A percentile compares a stretch with the other conserved stretches of the same genome.
phyloP scores from a whole-genome alignment of 2,888 invertebrate genomes.

The Tubulanus polymorphus region DNA sequence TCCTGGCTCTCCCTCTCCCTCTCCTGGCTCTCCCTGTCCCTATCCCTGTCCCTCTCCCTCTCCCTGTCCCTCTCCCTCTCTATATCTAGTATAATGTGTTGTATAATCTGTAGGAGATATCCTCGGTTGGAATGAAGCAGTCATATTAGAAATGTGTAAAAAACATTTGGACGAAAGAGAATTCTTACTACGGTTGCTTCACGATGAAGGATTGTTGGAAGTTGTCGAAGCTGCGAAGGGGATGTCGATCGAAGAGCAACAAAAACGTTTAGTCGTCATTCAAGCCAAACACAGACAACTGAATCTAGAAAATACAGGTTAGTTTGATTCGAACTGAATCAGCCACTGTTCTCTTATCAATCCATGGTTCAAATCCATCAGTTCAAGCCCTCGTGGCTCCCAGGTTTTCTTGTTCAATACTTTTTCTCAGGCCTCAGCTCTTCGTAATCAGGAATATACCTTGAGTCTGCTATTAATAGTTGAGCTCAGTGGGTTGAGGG shows the following conservation, averaged over 20 bases:
- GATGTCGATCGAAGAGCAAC: constrained; percentile 45
- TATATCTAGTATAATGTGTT: no score
- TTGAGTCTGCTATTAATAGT: no score
- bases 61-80: neutral
- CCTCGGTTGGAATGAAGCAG: constrained; percentile 31
- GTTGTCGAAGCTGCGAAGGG: constrained; percentile 31
- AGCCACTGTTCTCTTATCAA: no score
- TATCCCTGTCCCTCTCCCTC: neutral
- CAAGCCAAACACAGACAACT: constrained; percentile 30
- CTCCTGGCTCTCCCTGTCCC: neutral
- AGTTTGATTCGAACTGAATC: no score
- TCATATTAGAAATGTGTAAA: constrained; percentile 32
- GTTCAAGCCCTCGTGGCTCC: no score
- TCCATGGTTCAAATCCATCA: neutral
- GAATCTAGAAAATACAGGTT: constrained; percentile 31
- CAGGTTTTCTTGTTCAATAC: no score
- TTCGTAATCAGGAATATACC: no score
- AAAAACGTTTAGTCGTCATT: constrained; percentile 47
- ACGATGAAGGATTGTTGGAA: constrained; percentile 42
- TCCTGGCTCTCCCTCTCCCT: neutral
- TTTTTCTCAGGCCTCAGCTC: no score
- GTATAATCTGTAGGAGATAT: constrained; percentile 29
- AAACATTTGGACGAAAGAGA: constrained; percentile 45
- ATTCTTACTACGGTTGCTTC: constrained; percentile 43
- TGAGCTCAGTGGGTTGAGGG: no score